phyloP scores from a whole-genome alignment of 2,113 vertebrate genomes.

The Polypterus senegalus region DNA sequence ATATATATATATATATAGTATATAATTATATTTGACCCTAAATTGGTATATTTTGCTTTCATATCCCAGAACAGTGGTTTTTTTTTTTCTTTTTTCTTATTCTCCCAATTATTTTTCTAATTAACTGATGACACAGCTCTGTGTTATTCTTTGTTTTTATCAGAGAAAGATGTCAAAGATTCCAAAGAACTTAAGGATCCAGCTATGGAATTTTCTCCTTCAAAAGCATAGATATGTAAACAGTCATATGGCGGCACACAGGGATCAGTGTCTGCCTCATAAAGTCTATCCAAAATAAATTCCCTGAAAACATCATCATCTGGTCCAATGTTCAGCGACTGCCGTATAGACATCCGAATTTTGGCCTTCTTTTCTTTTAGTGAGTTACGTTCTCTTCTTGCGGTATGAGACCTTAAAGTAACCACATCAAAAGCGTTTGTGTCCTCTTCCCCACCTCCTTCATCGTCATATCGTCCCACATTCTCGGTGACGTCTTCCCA shows the following conservation, averaged over 20 bases:
- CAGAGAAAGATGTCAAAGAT: conserved; percentile 34
- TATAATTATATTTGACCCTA: no score
- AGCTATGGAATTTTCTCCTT: conserved; percentile 65
- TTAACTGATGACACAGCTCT: no score
- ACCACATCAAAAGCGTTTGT: conserved; percentile 47
- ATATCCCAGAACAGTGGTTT: no score
- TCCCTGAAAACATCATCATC: conserved; percentile 68
- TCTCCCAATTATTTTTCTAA: no score
- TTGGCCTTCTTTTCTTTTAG: conserved; percentile 42
- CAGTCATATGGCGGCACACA: conserved; percentile 67
- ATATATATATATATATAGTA: no score
- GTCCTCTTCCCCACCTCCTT: conserved; percentile 43
- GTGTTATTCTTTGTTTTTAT: conserved; percentile 36
- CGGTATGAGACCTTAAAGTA: conserved; percentile 46
- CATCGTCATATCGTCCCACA: conserved; percentile 61
- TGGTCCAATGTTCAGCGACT: conserved; percentile 70
- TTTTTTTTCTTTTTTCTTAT: no score
- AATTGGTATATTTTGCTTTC: no score
- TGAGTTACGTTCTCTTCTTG: conserved; percentile 32
- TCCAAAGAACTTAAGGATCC: conserved; percentile 81
- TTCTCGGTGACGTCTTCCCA: conserved; percentile 61
- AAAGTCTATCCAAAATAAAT: conserved; percentile 75
- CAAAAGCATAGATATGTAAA: conserved; percentile 65
- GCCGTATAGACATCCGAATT: conserved; percentile 61
- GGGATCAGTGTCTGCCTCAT: conserved; percentile 68